Evolutionary conservation across 2,888 invertebrate genomes (phyloP), one percentile per base, ranked within the genome.

Genomic region (Eupithecia tripunctaria): DNA sequence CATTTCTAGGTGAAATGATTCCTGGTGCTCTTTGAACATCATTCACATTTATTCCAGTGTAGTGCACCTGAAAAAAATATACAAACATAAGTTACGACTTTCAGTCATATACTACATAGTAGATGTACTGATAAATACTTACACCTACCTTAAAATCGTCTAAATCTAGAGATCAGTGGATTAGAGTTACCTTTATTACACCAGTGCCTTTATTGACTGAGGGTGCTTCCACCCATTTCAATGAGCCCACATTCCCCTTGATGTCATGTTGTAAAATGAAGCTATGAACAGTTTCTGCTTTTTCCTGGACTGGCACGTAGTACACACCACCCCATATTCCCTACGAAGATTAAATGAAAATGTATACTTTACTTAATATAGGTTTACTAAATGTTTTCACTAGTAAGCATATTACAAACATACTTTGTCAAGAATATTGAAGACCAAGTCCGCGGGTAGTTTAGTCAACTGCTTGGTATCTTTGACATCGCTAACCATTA

Each of bases 11-110:
- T 41, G 80, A 65, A 64, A 81, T 76, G 27, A 75, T 76, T 32
- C 86, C 89, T 18, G 77, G 76, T 15, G 86, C 87, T 77, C 78
- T 82, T 38, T 83, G 80, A 1, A 82, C 79, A 59, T 91, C 90
- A 6, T 74, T 68, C 6, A 76, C 69, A 32, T 85, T 85, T 2
- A 86, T 76, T 10, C 84, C 86, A 21, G 83, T 85, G 67, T 82
- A 88, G 32, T 87, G 82, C 1, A 88, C 85, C 89, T 89, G 38
- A 5, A 29, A 32, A 29, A 15, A 60, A 41, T 8, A 4, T 29
- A 29, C 4, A 36, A 36, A 36, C 36, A 12, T 1, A 12, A 36
- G 36, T 36, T 36, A 36, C 36, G 36, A 32, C 6, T 36, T 36
- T 36, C 36, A 5, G 36, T 36, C 10, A 36, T 36, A 12, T n/a